phyloP scores from a whole-genome alignment of 2,888 invertebrate genomes.

The Pristionchus exspectatus region DNA sequence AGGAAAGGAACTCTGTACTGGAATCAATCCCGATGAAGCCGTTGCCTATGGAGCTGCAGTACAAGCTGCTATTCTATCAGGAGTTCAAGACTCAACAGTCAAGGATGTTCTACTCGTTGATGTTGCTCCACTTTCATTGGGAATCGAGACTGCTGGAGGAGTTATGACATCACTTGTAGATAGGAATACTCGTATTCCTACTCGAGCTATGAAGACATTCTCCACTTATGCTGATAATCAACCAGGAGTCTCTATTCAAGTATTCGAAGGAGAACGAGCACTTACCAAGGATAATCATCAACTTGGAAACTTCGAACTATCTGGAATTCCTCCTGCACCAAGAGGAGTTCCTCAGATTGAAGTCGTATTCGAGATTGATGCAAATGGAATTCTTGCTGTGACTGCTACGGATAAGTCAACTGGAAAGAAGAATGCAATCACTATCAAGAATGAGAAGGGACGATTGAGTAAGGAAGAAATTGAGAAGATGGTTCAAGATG shows the following conservation, averaged over 20 bases:
- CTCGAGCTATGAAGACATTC: slow-evolving; percentile 82
- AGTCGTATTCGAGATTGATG: slow-evolving; percentile 80
- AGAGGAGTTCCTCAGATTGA: slow-evolving; percentile 82
- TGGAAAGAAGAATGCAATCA: slow-evolving; percentile 73
- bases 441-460: slow-evolving; percentile 83
- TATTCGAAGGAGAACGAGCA: slow-evolving; percentile 83
- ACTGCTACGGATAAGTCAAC: slow-evolving; percentile 76
- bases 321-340: slow-evolving; percentile 79
- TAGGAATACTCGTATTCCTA: slow-evolving; percentile 81
- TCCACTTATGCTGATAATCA: slow-evolving; percentile 95
- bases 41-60: slow-evolving; percentile 98
- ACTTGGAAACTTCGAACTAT: slow-evolving; percentile 80
- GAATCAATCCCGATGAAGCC: slow-evolving; percentile 96
- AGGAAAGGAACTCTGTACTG: slow-evolving; percentile 84
- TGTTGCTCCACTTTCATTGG: slow-evolving; percentile 91
- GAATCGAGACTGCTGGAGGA: slow-evolving; percentile 92
- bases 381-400: slow-evolving; percentile 78
- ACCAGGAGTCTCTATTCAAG: slow-evolving; percentile 90
- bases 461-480: slow-evolving; percentile 94
- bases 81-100: slow-evolving; percentile 82
- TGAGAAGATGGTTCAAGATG: slow-evolving; percentile 90
- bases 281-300: slow-evolving; percentile 81
- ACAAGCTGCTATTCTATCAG: slow-evolving; percentile 86
- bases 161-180: slow-evolving; percentile 93
- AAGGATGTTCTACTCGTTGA: slow-evolving; percentile 86